These are phyloP conservation scores for Cephalopholis sonnerati DNA, from an alignment of 2,113 vertebrate genomes.

Conservation along the genomic window DNA sequence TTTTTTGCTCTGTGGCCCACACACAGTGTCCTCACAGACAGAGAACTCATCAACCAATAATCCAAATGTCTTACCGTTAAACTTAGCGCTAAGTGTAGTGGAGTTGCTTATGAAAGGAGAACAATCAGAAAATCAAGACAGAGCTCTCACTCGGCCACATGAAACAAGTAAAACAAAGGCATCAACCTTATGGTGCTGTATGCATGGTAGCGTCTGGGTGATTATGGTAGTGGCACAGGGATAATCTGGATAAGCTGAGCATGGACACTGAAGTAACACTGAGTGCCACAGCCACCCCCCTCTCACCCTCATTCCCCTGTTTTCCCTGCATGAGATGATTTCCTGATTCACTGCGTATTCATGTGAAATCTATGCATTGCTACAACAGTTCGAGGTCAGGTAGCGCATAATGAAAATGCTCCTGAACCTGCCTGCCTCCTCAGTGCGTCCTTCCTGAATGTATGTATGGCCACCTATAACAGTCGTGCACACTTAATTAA, in stretches of 20 bases:
- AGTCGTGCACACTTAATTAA: background rate
- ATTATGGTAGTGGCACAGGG: constrained; percentile 60
- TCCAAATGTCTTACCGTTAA: constrained; percentile 2
- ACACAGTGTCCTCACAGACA: background rate
- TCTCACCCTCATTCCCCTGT: constrained; percentile 4
- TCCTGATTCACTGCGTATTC: constrained; percentile 3
- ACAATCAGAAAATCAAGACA: constrained; percentile 14
- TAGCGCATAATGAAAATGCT: background rate
- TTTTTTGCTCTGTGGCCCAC: background rate
- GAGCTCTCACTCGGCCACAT: constrained; percentile 33
- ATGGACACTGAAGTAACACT: constrained; percentile 40
- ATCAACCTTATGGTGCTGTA: constrained; percentile 41
- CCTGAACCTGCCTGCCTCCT: background rate
- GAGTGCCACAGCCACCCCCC: constrained; percentile 6
- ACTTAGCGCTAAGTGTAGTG: background rate
- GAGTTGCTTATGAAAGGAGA: constrained; percentile 1
- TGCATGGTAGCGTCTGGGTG: constrained; percentile 48
- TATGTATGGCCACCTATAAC: background rate
- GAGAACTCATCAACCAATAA: background rate
- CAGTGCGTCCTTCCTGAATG: constrained; percentile 2
- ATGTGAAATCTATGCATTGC: background rate
- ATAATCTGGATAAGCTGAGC: constrained; percentile 75
- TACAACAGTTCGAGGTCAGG: background rate
- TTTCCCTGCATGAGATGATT: constrained; percentile 17
- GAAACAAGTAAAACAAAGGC: constrained; percentile 46